Conservation (phyloP, 2,113 vertebrate species). For the Myrmecophaga tridactyla region DNA sequence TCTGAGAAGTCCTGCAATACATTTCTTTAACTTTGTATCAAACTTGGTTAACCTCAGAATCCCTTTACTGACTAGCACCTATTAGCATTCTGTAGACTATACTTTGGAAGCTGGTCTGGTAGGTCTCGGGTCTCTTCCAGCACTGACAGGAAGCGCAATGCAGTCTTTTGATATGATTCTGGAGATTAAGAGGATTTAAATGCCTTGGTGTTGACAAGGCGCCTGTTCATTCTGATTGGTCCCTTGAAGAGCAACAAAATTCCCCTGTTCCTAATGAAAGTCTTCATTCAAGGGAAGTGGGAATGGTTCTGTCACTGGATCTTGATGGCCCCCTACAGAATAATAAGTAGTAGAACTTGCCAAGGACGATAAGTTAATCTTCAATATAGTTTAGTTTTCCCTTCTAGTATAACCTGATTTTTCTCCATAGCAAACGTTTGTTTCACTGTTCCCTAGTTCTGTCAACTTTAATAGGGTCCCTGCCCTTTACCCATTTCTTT, state of each 20-base stretch:
- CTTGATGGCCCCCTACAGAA: background rate
- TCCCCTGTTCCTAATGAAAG: background rate
- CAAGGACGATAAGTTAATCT: background rate
- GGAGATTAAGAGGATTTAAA: background rate
- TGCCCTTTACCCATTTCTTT: conserved; percentile 33
- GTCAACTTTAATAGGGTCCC: background rate
- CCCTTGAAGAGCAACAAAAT: background rate
- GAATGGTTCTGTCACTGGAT: background rate
- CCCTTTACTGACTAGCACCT: background rate
- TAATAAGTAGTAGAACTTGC: background rate
- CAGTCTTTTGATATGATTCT: background rate
- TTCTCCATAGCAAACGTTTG: background rate
- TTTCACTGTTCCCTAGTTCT: background rate
- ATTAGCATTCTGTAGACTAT: background rate
- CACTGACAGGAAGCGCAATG: background rate
- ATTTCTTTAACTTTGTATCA: background rate
- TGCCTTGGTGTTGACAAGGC: background rate
- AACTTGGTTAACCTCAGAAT: background rate
- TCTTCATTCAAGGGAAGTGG: background rate
- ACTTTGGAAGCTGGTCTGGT: background rate
- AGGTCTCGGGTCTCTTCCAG: background rate
- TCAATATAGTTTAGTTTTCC: background rate
- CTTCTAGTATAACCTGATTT: background rate
- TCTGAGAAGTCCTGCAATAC: background rate
- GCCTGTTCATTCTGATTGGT: background rate